Evolutionary conservation across 2,113 vertebrate genomes (phyloP).

Genomic region (Pleuronectes platessa): DNA sequence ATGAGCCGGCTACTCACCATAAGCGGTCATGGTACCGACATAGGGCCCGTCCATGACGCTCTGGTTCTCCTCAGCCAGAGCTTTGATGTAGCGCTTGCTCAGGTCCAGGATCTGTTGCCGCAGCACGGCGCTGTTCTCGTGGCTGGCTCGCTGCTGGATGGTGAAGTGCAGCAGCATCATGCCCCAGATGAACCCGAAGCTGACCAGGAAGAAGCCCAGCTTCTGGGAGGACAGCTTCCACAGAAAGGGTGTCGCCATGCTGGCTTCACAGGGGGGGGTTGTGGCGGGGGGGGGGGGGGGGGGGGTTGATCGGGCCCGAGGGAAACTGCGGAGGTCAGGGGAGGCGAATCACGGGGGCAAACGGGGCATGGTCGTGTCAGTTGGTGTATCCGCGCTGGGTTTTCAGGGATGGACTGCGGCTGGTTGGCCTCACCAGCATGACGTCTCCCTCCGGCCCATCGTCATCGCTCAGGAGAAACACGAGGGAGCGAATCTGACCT

Average conservation of each 20-base stretch:
- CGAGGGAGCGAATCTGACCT: slow-evolving; percentile 30
- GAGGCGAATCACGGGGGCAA: slow-evolving; percentile 64
- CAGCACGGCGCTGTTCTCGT: slow-evolving; percentile 93
- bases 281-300: slow-evolving; percentile 49
- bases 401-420: not conserved
- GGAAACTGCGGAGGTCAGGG: not conserved
- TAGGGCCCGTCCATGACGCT: slow-evolving; percentile 97
- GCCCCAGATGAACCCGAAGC: slow-evolving; percentile 99
- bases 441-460: slow-evolving; percentile 65
- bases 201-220: slow-evolving; percentile 97
- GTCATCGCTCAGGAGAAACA: slow-evolving; percentile 50
- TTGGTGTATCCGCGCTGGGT: slow-evolving; percentile 11
- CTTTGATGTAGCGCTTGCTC: slow-evolving; percentile 99
- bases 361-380: slow-evolving; percentile 78
- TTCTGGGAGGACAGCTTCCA: slow-evolving; percentile 99
- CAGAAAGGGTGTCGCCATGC: slow-evolving; percentile 90
- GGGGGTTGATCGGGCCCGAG: not conserved
- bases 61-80: slow-evolving; percentile 95
- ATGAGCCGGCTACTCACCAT: slow-evolving; percentile 84
- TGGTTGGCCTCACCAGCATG: slow-evolving; percentile 35
- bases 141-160: slow-evolving; percentile 95
- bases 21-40: slow-evolving; percentile 97
- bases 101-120: slow-evolving; percentile 98
- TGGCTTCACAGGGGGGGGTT: slow-evolving; percentile 37
- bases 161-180: slow-evolving; percentile 99